Evolutionary conservation across 1,140 invertebrate genomes (phyloP).

Genomic region (Drosophila lowei): DNA sequence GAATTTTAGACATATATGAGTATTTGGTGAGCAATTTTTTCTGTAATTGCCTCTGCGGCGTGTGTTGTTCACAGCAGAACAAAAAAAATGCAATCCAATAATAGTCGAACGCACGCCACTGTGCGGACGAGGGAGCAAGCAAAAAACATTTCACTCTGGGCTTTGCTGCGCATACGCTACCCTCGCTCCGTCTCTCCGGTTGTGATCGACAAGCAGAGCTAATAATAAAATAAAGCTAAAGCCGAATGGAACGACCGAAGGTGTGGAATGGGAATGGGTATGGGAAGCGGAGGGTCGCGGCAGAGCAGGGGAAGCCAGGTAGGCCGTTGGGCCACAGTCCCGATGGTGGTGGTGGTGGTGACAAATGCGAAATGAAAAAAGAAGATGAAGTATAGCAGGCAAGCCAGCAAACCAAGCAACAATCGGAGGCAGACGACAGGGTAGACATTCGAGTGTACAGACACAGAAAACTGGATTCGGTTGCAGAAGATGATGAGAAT

Average conservation of each 20-base stretch:
- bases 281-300: too few relatives aligned
- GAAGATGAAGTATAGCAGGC: constrained; percentile 62
- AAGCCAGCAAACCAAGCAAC: background rate
- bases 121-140: constrained; percentile 19
- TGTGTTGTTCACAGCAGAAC: background rate
- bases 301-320: too few relatives aligned
- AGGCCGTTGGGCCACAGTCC: too few relatives aligned
- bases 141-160: constrained; percentile 36
- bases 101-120: constrained; percentile 7
- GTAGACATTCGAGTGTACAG: constrained; percentile 56
- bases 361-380: constrained; percentile 59
- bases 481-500: constrained; percentile 3
- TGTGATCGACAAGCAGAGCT: constrained; percentile 54
- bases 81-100: constrained; percentile 25
- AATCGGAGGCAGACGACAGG: constrained; percentile 7
- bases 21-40: too few relatives aligned
- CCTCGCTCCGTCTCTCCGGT: constrained; percentile 20
- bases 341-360: constrained; percentile 32
- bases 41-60: background rate
- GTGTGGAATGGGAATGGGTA: too few relatives aligned
- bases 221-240: constrained; percentile 67
- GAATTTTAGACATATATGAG: too few relatives aligned
- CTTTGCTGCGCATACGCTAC: constrained; percentile 23
- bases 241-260: background rate
- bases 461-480: constrained; percentile 60